phyloP scores from a whole-genome alignment of 1,140 invertebrate genomes.

The Pseudobourletiella spinata region DNA sequence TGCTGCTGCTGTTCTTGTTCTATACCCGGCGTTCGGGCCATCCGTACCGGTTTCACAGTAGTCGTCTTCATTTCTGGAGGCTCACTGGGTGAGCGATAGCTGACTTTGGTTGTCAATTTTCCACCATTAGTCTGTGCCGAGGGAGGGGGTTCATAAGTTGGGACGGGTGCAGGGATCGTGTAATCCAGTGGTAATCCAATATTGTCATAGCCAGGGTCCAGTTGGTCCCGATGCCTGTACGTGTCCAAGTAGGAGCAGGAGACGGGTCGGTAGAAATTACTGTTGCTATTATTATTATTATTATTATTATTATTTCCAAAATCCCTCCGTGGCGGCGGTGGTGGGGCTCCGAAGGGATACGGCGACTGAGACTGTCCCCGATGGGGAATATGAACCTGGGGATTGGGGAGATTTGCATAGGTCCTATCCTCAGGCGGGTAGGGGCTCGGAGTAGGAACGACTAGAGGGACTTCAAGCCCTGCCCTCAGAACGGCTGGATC shows the following conservation, averaged over 20 bases:
- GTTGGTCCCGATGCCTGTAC: constrained; percentile 7
- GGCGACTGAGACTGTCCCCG: not conserved
- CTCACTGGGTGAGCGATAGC: constrained; percentile 27
- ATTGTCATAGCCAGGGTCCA: not conserved
- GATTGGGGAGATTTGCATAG: constrained; percentile 19
- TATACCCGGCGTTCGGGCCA: not conserved
- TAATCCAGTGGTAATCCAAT: not conserved
- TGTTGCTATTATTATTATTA: constrained; percentile 9
- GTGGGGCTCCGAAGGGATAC: constrained; percentile 11
- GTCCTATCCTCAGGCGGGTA: constrained; percentile 15
- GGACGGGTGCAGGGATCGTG: not conserved
- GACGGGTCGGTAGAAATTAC: constrained; percentile 30
- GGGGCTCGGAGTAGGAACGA: constrained; percentile 10
- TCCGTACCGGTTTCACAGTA: not conserved
- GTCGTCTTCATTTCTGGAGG: constrained; percentile 22
- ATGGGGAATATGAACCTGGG: not conserved
- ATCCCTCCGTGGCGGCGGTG: constrained; percentile 29
- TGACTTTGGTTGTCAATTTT: not conserved
- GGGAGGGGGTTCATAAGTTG: not conserved
- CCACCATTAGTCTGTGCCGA: not conserved
- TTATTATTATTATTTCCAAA: constrained; percentile 13
- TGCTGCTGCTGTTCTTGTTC: not conserved
- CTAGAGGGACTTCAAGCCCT: constrained; percentile 28
- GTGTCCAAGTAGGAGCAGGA: constrained; percentile 34
- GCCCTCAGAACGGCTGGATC: constrained; percentile 27